Evolutionary conservation across 2,113 vertebrate genomes (phyloP).

Genomic region (Brachyistius frenatus): DNA sequence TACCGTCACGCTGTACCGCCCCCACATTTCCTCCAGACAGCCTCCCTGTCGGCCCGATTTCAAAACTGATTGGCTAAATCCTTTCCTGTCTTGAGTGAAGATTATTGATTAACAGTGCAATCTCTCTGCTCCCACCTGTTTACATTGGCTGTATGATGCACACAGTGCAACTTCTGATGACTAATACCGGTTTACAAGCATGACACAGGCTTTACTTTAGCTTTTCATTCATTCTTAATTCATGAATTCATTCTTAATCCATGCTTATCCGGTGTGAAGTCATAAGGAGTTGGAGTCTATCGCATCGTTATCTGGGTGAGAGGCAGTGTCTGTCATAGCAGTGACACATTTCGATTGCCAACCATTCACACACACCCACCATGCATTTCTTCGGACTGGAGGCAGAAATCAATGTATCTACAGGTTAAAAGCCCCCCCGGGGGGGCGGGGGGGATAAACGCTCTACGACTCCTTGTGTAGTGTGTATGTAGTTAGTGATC

Average conservation of each 20-base stretch:
- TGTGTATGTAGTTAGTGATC: too few species aligned
- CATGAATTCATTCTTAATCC: neutral
- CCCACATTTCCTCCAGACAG: constrained; percentile 29
- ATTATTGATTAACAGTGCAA: constrained; percentile 59
- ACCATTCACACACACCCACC: neutral
- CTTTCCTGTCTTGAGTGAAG: constrained; percentile 9
- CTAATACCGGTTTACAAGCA: neutral
- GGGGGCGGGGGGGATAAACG: too few species aligned
- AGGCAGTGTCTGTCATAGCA: neutral
- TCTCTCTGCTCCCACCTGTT: constrained; percentile 22
- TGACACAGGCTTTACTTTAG: neutral
- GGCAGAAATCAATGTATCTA: neutral
- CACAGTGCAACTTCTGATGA: constrained; percentile 6
- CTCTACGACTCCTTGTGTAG: too few species aligned
- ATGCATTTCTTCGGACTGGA: neutral
- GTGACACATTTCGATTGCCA: neutral
- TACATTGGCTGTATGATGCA: constrained; percentile 7
- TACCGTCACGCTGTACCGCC: constrained; percentile 19
- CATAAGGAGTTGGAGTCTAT: neutral
- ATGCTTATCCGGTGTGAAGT: neutral
- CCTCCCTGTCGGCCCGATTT: neutral
- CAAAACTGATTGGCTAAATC: constrained; percentile 26
- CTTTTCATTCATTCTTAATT: neutral
- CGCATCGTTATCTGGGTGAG: neutral
- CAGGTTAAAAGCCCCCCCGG: neutral